Base-by-base conservation (phyloP, 2,113 vertebrate genomes). In the Hemicordylus capensis region DNA sequence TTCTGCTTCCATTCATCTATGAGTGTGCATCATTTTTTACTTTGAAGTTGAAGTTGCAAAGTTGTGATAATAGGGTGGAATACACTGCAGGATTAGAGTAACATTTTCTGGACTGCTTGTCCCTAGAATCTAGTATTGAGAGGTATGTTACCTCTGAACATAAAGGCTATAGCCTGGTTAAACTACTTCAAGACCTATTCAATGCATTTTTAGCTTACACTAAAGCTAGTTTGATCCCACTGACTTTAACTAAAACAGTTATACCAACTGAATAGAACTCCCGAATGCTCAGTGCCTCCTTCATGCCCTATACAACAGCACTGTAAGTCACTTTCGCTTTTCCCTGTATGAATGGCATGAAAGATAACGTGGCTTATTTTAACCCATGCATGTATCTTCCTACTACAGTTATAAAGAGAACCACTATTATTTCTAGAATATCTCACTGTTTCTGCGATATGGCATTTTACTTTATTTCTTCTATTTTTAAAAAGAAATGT, bases 291-390 rank as follows among this genome's bases (percentile, higher is more conserved):
- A 17, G 58, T 67, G 58, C 37, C 80, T 67, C 22, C 24, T 69
- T 86, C 85, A 85, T 54, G 78, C 90, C 89, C 76, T 79, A n/a
- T 4, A 89, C 34, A 77, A 84, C 88, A 91, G 39, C 59, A 88
- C 82, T 79, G 80, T 42, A 67, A 74, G 85, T 70, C 22, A 17
- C 34, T 73, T 81, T 75, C 83, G 82, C 78, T 80, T 73, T 79
- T 90, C 87, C 73, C 87, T 93, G 85, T 80, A 59, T 93, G 73
- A 78, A 86, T 93, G 86, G 84, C 88, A 83, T 88, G 82, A 54
- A 48, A 92, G 54, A 85, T 74, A 73, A 66, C 80, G 80, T 83
- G 76, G 88, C 85, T 90, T n/a, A n/a, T 88, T 76, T 88, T 90
- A 83, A 75, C 80, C 59, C 31, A 88, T 80, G 28, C 75, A 92